These are phyloP conservation scores for Podarcis raffonei DNA, from an alignment of 2,113 vertebrate genomes.

Conservation along the genomic window DNA sequence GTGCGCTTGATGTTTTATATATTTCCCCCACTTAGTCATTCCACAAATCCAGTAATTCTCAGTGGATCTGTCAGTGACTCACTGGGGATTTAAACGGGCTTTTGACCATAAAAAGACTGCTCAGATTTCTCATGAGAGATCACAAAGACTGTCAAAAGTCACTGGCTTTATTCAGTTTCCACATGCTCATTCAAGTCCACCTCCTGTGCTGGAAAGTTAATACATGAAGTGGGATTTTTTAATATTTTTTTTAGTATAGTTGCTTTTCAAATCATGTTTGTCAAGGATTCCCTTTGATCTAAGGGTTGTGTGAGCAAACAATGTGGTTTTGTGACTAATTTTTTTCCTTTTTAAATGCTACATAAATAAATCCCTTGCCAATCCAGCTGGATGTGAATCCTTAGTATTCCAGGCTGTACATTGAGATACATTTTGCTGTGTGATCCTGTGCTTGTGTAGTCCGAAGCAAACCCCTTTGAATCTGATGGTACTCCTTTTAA, in stretches of 20 bases:
- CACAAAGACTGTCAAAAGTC: constrained; percentile 43
- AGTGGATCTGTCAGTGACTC: constrained; percentile 43
- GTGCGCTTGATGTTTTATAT: constrained; percentile 20
- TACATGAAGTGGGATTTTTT: constrained; percentile 45
- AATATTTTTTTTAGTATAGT: constrained; percentile 52
- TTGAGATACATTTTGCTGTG: constrained; percentile 35
- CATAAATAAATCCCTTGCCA: constrained; percentile 41
- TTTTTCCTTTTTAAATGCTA: constrained; percentile 53
- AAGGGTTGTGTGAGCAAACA: constrained; percentile 64
- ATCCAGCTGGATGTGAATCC: constrained; percentile 61
- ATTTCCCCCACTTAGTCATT: constrained; percentile 47
- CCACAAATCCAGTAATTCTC: constrained; percentile 45
- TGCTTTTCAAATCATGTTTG: constrained; percentile 54
- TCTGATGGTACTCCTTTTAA: no score
- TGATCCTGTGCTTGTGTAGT: not conserved
- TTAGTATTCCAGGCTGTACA: constrained; percentile 55
- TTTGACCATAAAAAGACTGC: constrained; percentile 35
- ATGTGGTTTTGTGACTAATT: constrained; percentile 60
- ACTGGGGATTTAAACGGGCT: constrained; percentile 34
- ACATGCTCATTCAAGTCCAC: constrained; percentile 49
- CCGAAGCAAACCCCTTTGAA: no score
- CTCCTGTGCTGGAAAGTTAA: constrained; percentile 56
- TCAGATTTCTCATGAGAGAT: constrained; percentile 46
- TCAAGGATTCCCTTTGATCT: constrained; percentile 37
- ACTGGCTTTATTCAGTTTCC: constrained; percentile 61